These are phyloP conservation scores for Nebria ingens DNA, from an alignment of 1,140 invertebrate species.

Conservation along the genomic window DNA sequence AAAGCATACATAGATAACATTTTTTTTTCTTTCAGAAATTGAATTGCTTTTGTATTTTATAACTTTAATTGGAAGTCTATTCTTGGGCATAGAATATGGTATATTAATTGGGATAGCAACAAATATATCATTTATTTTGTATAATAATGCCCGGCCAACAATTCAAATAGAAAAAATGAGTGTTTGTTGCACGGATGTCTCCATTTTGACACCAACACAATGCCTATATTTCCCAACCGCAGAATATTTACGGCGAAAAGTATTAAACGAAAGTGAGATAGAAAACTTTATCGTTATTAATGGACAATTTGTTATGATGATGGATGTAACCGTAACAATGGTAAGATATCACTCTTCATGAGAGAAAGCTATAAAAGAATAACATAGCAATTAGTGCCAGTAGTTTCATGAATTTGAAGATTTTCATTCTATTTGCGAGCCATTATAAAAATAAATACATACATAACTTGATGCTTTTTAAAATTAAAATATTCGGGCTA, in stretches of 20 bases:
- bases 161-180: constrained; percentile 38
- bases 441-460: background rate
- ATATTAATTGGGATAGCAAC: constrained; percentile 57
- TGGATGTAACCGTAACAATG: constrained; percentile 54
- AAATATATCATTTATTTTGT: constrained; percentile 55
- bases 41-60: constrained; percentile 53
- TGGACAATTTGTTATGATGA: constrained; percentile 45
- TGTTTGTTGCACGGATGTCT: constrained; percentile 30
- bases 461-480: background rate
- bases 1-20: background rate
- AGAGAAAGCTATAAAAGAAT: background rate
- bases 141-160: constrained; percentile 51
- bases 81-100: constrained; percentile 58
- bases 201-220: constrained; percentile 47
- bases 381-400: background rate
- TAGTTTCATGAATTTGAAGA: background rate
- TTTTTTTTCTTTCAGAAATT: constrained; percentile 38
- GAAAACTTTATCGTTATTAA: constrained; percentile 45
- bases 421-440: no score
- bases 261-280: constrained; percentile 28
- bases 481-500: no score
- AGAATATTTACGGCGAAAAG: constrained; percentile 47
- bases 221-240: constrained; percentile 54
- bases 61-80: constrained; percentile 50
- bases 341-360: constrained; percentile 24